Conservation (phyloP, 2,797 vertebrate genomes). For the Cheirogaleus major region DNA sequence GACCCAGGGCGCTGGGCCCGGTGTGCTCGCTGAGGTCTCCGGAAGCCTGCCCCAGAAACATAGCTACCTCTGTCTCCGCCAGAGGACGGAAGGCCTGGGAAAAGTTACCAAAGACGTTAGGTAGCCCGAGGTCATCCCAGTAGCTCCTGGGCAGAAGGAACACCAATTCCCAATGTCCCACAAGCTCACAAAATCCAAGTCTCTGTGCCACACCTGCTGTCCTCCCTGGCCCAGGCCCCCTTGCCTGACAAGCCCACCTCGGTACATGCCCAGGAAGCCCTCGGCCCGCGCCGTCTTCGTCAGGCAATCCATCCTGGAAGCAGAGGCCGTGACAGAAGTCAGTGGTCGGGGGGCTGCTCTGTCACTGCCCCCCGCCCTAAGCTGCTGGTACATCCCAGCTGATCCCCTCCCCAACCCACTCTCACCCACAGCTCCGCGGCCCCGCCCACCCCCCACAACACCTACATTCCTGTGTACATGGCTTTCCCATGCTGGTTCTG, state of each 20-base stretch:
- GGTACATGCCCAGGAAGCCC: conserved; percentile 91
- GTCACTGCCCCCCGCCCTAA: accelerated
- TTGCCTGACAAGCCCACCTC: conserved; percentile 84
- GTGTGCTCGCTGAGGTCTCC: background rate
- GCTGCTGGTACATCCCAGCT: no score
- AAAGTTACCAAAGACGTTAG: background rate
- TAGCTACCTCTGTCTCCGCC: background rate
- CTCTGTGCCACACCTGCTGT: no score
- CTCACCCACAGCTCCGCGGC: no score
- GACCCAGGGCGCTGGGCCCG: background rate
- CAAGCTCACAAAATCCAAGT: background rate
- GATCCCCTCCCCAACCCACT: accelerated
- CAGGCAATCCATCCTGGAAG: conserved; percentile 91
- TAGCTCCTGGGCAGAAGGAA: background rate
- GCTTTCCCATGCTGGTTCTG: conserved; percentile 93
- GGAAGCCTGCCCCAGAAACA: background rate
- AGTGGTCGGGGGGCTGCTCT: background rate
- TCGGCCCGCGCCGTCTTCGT: conserved; percentile 89
- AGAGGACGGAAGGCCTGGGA: background rate
- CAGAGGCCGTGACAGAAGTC: background rate
- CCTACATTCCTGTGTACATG: conserved; percentile 93
- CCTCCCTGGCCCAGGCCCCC: background rate
- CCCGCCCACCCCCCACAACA: conserved; percentile 10
- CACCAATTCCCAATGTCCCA: background rate
- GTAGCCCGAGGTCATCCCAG: background rate